Percentiles rank a stretch among this genome's conserved stretches.
phyloP scores from a whole-genome alignment of 2,797 vertebrate species.

The Hemitrygon akajei region DNA sequence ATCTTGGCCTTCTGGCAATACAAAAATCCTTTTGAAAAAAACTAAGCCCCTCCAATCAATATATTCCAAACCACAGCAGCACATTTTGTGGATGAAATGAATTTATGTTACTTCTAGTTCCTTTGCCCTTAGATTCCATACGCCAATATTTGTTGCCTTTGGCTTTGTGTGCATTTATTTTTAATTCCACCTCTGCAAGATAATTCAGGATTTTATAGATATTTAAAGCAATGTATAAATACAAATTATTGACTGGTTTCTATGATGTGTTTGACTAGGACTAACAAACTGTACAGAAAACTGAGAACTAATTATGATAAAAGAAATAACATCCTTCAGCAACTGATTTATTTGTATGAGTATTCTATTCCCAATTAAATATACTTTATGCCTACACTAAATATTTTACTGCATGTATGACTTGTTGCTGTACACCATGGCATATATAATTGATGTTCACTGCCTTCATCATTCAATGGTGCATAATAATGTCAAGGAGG shows the following conservation, averaged over 20 bases:
- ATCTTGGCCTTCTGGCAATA: too few species aligned
- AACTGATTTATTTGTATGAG: neutral
- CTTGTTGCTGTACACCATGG: neutral
- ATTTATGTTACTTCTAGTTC: too few species aligned
- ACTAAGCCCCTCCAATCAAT: too few species aligned
- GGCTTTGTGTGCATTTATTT: neutral
- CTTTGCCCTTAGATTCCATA: too few species aligned
- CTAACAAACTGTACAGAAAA: neutral
- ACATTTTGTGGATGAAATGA: too few species aligned
- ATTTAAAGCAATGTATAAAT: neutral
- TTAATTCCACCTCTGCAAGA: neutral
- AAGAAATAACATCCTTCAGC: neutral
- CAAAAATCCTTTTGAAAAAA: too few species aligned
- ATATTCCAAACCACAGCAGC: too few species aligned
- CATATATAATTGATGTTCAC: slow-evolving; percentile 7
- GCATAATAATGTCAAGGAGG: neutral
- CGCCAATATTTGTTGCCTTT: neutral
- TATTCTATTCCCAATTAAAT: neutral
- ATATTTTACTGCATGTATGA: neutral
- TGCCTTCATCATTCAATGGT: neutral
- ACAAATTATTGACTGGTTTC: neutral
- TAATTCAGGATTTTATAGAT: neutral
- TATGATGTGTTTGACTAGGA: neutral
- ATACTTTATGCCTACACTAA: neutral
- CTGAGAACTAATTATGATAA: slow-evolving; percentile 7